Conservation (phyloP, 1,140 invertebrate genomes). For the Thereuonema tuberculata region DNA sequence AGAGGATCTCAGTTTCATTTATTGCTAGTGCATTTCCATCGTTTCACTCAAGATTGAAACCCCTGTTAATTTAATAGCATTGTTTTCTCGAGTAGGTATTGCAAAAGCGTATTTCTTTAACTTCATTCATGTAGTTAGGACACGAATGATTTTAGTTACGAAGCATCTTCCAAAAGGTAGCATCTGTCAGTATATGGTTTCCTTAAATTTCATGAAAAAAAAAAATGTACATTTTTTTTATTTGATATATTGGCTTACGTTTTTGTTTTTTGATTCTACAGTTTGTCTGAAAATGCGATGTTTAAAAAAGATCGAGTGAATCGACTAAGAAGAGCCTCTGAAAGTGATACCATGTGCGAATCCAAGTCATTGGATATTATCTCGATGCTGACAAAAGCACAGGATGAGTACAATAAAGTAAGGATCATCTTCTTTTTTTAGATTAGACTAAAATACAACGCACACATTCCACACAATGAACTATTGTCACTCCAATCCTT, state of each 20-base stretch:
- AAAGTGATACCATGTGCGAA: neutral
- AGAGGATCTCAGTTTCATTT: too few species aligned
- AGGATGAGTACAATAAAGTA: neutral
- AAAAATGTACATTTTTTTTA: neutral
- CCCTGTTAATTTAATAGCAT: too few species aligned
- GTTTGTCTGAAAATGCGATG: neutral
- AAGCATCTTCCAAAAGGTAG: too few species aligned
- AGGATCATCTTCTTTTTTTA: neutral
- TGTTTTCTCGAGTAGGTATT: too few species aligned
- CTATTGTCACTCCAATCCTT: neutral
- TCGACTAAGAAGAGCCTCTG: neutral
- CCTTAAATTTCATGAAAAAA: too few species aligned
- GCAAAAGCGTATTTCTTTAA: too few species aligned
- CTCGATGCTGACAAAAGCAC: conserved; percentile 5
- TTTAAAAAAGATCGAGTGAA: neutral
- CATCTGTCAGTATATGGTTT: too few species aligned
- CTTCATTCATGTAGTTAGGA: too few species aligned
- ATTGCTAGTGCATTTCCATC: too few species aligned
- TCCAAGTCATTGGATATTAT: neutral
- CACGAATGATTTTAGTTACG: too few species aligned
- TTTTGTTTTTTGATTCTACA: neutral
- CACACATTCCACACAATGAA: neutral
- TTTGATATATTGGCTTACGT: neutral
- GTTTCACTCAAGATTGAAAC: too few species aligned
- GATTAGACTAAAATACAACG: neutral